A percentile compares a stretch with the other conserved stretches of the same genome.
phyloP scores from a whole-genome alignment of 1,140 invertebrate genomes.

The Rhagoletis zephyria region DNA sequence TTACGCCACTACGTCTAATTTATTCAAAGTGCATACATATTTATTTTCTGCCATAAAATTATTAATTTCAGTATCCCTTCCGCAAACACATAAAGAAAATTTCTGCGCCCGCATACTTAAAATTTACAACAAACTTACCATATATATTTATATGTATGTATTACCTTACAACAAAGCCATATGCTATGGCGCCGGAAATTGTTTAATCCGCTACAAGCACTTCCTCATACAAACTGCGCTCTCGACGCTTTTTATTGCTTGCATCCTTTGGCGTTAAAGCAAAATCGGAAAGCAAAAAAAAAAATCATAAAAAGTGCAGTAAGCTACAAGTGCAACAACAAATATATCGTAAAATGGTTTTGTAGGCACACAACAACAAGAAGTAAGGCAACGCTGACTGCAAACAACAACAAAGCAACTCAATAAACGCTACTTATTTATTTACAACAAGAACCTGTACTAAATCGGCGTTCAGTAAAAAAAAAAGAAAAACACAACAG shows the following conservation, averaged over 20 bases:
- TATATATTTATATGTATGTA: background rate
- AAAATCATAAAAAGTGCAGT: slow-evolving; percentile 2
- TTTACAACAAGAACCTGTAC: background rate
- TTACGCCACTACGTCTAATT: no score
- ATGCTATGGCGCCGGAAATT: slow-evolving; percentile 34
- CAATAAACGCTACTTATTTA: background rate
- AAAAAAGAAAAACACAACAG: background rate
- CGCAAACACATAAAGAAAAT: no score
- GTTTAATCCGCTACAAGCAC: background rate
- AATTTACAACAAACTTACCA: background rate
- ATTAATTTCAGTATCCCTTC: no score
- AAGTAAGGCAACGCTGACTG: background rate
- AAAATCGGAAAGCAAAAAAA: background rate
- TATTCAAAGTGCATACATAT: no score
- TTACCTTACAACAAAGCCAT: background rate
- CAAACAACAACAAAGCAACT: background rate
- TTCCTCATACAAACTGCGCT: background rate
- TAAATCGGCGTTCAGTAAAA: background rate
- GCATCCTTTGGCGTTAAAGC: background rate
- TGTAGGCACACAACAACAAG: background rate
- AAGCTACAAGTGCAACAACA: background rate
- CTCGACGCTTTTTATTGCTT: slow-evolving; percentile 30
- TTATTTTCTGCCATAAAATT: no score
- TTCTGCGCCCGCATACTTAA: background rate
- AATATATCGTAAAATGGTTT: background rate